Percentiles rank a stretch among this genome's conserved stretches.
phyloP scores from a whole-genome alignment of 2,113 vertebrate species.

The Melanerpes aurifrons region DNA sequence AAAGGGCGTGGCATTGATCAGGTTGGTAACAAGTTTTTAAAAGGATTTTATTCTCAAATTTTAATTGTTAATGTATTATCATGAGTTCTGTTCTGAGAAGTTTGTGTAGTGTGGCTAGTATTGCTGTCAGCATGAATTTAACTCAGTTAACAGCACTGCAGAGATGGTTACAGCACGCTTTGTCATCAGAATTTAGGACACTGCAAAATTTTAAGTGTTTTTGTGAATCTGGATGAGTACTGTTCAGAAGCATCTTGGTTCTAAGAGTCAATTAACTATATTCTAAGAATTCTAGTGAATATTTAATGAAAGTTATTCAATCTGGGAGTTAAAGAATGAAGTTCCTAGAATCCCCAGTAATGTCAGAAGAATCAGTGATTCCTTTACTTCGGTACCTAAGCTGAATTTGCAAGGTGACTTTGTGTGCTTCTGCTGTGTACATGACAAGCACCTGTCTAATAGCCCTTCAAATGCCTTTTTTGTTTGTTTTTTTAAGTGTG shows the following conservation, averaged over 20 bases:
- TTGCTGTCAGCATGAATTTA: not conserved
- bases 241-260: not conserved
- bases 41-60: not conserved
- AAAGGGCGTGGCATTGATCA: conserved; percentile 98
- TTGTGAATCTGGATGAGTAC: not conserved
- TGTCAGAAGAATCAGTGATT: not conserved
- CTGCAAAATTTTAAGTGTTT: not conserved
- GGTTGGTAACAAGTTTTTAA: conserved; percentile 74
- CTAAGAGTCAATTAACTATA: not conserved
- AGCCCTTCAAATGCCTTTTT: not conserved
- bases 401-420: not conserved
- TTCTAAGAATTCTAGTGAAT: not conserved
- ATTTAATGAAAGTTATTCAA: not conserved
- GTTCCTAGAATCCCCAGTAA: not conserved
- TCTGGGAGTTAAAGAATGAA: not conserved
- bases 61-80: not conserved
- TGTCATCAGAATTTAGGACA: not conserved
- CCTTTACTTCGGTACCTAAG: not conserved
- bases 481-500: not conserved
- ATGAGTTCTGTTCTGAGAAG: fast-evolving
- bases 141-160: not conserved
- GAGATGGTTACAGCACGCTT: not conserved
- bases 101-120: not conserved
- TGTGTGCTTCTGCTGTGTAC: not conserved
- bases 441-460: not conserved